Percentiles rank a stretch among this genome's conserved stretches.
phyloP scores from a whole-genome alignment of 1,140 invertebrate genomes.

The Drosophila malerkotliana region DNA sequence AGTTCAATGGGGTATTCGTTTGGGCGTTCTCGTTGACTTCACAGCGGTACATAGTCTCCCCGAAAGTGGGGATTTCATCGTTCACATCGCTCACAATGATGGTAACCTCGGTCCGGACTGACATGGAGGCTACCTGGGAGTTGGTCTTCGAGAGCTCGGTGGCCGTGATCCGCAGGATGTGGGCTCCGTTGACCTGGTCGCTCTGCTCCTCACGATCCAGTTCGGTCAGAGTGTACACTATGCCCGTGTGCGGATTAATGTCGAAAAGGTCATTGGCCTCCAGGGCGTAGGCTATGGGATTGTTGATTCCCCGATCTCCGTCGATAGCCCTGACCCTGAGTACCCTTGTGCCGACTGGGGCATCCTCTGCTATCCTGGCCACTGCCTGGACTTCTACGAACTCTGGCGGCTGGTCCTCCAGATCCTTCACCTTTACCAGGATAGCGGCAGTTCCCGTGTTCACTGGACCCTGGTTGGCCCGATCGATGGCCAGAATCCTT shows the following conservation, averaged over 20 bases:
- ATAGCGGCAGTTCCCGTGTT: conserved; percentile 95
- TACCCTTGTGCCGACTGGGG: conserved; percentile 90
- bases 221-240: conserved; percentile 90
- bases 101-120: conserved; percentile 94
- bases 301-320: conserved; percentile 96
- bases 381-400: conserved; percentile 94
- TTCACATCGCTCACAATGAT: conserved; percentile 97
- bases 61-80: conserved; percentile 95
- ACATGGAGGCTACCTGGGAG: conserved; percentile 87
- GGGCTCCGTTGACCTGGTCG: conserved; percentile 91
- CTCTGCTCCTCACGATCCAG: conserved; percentile 93
- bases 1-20: conserved; percentile 94
- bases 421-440: conserved; percentile 93
- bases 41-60: conserved; percentile 90
- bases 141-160: conserved; percentile 87
- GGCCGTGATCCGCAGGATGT: conserved; percentile 93
- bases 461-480: conserved; percentile 89
- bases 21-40: conserved; percentile 97
- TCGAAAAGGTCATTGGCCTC: conserved; percentile 89
- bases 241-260: conserved; percentile 92
- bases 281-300: conserved; percentile 92
- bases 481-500: conserved; percentile 92
- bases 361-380: conserved; percentile 93
- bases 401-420: conserved; percentile 95
- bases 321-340: conserved; percentile 95